Percentiles rank a stretch among this genome's conserved stretches.
Conservation (phyloP, 2,888 invertebrate species). For the Amiota communis region DNA sequence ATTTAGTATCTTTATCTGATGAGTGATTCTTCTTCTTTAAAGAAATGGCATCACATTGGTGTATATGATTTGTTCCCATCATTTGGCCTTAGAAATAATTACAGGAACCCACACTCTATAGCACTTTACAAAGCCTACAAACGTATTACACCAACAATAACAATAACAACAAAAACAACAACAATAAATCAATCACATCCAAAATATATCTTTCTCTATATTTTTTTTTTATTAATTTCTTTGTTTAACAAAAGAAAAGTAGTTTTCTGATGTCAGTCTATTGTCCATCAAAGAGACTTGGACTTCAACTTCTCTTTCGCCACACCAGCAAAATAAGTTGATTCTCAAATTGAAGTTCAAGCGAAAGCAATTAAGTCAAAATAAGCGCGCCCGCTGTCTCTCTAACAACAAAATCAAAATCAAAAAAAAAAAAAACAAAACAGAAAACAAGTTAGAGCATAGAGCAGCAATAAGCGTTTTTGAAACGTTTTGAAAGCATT, state of each 20-base stretch:
- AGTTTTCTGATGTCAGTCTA: not conserved
- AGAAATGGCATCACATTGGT: too few species aligned
- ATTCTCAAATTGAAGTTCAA: conserved; percentile 51
- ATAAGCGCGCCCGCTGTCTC: conserved; percentile 63
- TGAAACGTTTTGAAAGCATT: not conserved
- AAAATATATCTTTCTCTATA: not conserved
- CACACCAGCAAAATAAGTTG: conserved; percentile 7
- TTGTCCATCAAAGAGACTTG: not conserved
- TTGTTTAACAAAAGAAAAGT: conserved; percentile 12
- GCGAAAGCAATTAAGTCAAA: conserved; percentile 67
- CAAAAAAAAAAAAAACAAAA: not conserved
- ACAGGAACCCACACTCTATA: too few species aligned
- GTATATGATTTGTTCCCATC: too few species aligned
- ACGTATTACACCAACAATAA: too few species aligned
- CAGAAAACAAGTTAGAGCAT: not conserved
- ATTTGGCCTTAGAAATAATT: too few species aligned
- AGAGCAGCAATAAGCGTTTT: conserved; percentile 11
- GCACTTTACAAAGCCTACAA: too few species aligned
- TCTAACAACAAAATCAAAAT: not conserved
- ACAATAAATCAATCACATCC: not conserved
- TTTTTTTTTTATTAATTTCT: conserved; percentile 22
- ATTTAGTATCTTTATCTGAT: too few species aligned
- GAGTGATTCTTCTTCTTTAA: too few species aligned
- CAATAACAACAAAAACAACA: not conserved
- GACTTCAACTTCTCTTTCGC: conserved; percentile 7